Base-by-base conservation (phyloP, 1,140 invertebrate species). In the Zelostemma sp. region DNA sequence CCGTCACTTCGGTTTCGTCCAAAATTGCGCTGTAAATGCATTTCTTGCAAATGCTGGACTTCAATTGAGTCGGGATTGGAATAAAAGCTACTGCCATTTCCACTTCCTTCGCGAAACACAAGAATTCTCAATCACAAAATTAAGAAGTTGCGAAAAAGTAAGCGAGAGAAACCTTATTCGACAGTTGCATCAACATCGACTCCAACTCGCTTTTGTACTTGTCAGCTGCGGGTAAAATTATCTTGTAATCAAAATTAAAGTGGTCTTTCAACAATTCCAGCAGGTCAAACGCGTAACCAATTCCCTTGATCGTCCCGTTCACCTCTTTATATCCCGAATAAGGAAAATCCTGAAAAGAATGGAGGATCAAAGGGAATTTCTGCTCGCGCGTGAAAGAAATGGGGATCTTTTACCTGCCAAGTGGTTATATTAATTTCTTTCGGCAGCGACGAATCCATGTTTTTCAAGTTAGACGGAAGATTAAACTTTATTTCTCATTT, bases 41-140 rank as follows among this genome's bases (percentile, higher is more conserved):
- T 43, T 83, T 80, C 11, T 86, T 78, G 33, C 33, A 35, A n/a
- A 35, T 35, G 2, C n/a, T n/a, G 3, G 33, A 35, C 16, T 82
- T 76, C 21, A 89, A 88, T 43, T 88, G 87, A 0, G 87, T 83
- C 1, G 94, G 72, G n/a, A 89, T 82, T 0, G 93, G 93, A 53
- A 95, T 76, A 76, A 94, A 94, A 0, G 91, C 91, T 0, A 91
- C 92, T 0, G 89, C 91, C 76, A 96, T 80, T 68, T 95, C 92
- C 1, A 89, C 91, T 80, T 90, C 82, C 93, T 95, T 60, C 9
- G 78, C 73, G 66, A 68, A 67, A 31, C 33, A 47, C 41, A 14
- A 17, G 21, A 40, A 31, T 21, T 45, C 6, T 55, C 25, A 9
- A 5, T n/a, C n/a, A n/a, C n/a, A n/a, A n/a, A n/a, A n/a, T n/a